phyloP scores from a whole-genome alignment of 1,140 invertebrate species.

The Teleogryllus occipitalis region DNA sequence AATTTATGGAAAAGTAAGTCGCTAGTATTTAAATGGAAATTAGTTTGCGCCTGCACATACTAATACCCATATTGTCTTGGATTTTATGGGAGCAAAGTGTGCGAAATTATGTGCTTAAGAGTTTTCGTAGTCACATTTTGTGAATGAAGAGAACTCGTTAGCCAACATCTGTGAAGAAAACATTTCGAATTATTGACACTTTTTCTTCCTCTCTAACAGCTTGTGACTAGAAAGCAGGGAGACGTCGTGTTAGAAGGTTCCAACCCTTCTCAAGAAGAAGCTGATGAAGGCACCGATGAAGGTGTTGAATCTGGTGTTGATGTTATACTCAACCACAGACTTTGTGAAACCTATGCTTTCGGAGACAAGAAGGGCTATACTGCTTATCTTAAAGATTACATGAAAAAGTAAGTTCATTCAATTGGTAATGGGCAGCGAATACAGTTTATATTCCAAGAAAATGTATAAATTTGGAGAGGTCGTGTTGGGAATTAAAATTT shows the following conservation, averaged over 20 bases:
- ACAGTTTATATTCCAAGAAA: neutral
- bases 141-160: neutral
- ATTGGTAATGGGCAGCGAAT: no score
- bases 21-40: slow-evolving; percentile 7
- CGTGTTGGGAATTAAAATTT: neutral
- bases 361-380: slow-evolving; percentile 85
- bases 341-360: slow-evolving; percentile 79
- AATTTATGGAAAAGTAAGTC: slow-evolving; percentile 74
- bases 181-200: neutral
- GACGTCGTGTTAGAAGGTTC: slow-evolving; percentile 76
- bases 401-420: slow-evolving; percentile 72
- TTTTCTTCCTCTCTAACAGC: slow-evolving; percentile 32
- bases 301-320: slow-evolving; percentile 75
- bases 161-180: neutral
- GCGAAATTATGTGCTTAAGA: slow-evolving; percentile 14
- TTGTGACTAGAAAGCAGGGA: slow-evolving; percentile 63
- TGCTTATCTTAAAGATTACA: slow-evolving; percentile 88
- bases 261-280: slow-evolving; percentile 89
- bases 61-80: slow-evolving; percentile 15
- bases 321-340: slow-evolving; percentile 85
- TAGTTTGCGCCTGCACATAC: slow-evolving; percentile 13
- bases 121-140: neutral
- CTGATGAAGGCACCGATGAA: slow-evolving; percentile 74
- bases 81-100: slow-evolving; percentile 20
- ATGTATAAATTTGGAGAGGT: neutral